phyloP scores from a whole-genome alignment of 1,140 invertebrate genomes.

The Drosophila sulfurigaster region DNA sequence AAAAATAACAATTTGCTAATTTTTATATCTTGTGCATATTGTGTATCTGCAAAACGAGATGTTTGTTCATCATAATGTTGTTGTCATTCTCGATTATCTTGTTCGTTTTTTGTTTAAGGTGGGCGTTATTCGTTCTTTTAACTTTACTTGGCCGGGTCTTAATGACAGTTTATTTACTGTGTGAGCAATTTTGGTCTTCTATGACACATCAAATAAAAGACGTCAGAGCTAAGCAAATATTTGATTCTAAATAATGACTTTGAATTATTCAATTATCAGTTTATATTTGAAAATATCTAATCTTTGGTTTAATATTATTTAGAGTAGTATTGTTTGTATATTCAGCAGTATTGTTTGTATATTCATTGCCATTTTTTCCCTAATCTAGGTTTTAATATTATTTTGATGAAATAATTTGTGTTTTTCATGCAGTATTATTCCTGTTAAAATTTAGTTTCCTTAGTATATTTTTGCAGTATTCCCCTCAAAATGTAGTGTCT shows the following conservation, averaged over 20 bases:
- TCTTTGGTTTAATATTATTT: not conserved
- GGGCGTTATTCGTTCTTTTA: slow-evolving; percentile 38
- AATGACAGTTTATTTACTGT: slow-evolving; percentile 6
- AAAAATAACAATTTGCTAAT: slow-evolving; percentile 80
- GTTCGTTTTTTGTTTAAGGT: slow-evolving; percentile 29
- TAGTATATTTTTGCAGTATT: too few species aligned
- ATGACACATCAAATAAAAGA: slow-evolving; percentile 5
- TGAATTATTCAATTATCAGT: not conserved
- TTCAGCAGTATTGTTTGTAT: too few species aligned
- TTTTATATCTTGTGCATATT: slow-evolving; percentile 55
- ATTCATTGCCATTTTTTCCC: too few species aligned
- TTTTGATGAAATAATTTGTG: too few species aligned
- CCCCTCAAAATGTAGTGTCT: too few species aligned
- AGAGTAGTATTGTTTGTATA: too few species aligned
- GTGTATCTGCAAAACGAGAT: slow-evolving; percentile 43
- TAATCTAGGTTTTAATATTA: too few species aligned
- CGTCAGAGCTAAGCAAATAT: slow-evolving; percentile 1
- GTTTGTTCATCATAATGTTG: slow-evolving; percentile 9
- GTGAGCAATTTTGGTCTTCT: not conserved
- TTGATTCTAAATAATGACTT: not conserved
- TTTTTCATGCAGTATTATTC: too few species aligned
- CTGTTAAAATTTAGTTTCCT: too few species aligned
- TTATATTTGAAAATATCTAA: too few species aligned
- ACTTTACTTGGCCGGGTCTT: slow-evolving; percentile 24
- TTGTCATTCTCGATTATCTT: slow-evolving; percentile 26